These are phyloP conservation scores for Dromius quadrimaculatus DNA, from an alignment of 2,888 invertebrate genomes.

Conservation along the genomic window DNA sequence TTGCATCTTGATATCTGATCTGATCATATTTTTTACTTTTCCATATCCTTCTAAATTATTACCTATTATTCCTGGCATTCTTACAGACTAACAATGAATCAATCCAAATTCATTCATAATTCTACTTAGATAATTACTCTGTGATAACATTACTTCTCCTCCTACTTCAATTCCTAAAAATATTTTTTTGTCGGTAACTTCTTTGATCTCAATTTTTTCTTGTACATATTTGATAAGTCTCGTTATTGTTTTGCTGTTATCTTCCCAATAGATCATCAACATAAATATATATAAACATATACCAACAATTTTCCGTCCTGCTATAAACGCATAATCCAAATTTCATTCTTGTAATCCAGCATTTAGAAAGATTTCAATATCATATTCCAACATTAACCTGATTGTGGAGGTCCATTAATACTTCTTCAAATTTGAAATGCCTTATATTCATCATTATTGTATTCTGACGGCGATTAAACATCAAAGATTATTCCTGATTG, in stretches of 20 bases:
- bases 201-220: neutral
- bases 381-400: neutral
- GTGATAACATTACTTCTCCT: slow-evolving; percentile 2
- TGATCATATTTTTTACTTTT: neutral
- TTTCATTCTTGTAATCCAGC: neutral
- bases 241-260: neutral
- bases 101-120: neutral
- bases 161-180: neutral
- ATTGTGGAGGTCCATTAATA: neutral
- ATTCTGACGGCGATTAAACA: neutral
- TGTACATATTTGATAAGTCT: neutral
- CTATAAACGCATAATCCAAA: neutral
- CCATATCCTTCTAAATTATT: neutral
- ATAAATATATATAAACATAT: neutral
- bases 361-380: neutral
- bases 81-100: neutral
- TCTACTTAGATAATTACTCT: neutral
- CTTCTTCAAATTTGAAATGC: neutral
- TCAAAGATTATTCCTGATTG: neutral
- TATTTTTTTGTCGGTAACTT: neutral
- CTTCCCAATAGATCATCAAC: neutral
- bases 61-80: neutral
- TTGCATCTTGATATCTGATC: neutral
- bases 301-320: neutral
- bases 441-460: neutral